Evolutionary conservation across 2,797 vertebrate genomes (phyloP).

Genomic region (Chloroceryle inda): DNA sequence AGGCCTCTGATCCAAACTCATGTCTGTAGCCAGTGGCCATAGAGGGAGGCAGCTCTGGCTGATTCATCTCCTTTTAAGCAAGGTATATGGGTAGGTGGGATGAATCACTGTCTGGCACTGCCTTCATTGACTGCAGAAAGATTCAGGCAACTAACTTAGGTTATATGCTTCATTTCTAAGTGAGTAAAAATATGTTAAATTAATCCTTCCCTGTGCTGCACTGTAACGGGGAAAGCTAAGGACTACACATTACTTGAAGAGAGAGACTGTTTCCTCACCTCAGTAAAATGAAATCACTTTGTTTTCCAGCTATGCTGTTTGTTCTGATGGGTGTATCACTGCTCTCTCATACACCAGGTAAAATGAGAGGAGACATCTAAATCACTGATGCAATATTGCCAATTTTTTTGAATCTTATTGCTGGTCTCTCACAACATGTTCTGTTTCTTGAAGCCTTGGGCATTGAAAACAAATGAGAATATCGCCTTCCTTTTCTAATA

Average conservation of each 20-base stretch:
- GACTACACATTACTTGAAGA: not conserved
- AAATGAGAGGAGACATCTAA: slow-evolving; percentile 5
- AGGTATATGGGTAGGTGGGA: not conserved
- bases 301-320: not conserved
- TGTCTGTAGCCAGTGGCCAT: not conserved
- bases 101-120: slow-evolving; percentile 51
- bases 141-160: not conserved
- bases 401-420: not conserved
- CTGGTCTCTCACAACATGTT: not conserved
- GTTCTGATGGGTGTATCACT: not conserved
- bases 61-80: slow-evolving; percentile 8
- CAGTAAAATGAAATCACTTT: not conserved
- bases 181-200: slow-evolving; percentile 3
- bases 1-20: not conserved
- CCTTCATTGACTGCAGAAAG: slow-evolving; percentile 15
- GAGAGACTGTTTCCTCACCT: not conserved
- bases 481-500: slow-evolving; percentile 19
- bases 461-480: not conserved
- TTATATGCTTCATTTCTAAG: not conserved
- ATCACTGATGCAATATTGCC: slow-evolving; percentile 23
- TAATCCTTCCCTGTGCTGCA: not conserved
- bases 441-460: slow-evolving; percentile 14
- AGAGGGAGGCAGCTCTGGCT: not conserved
- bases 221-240: not conserved
- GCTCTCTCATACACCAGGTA: not conserved